Conservation (phyloP, 2,888 invertebrate genomes). For the Psylliodes chrysocephalus region DNA sequence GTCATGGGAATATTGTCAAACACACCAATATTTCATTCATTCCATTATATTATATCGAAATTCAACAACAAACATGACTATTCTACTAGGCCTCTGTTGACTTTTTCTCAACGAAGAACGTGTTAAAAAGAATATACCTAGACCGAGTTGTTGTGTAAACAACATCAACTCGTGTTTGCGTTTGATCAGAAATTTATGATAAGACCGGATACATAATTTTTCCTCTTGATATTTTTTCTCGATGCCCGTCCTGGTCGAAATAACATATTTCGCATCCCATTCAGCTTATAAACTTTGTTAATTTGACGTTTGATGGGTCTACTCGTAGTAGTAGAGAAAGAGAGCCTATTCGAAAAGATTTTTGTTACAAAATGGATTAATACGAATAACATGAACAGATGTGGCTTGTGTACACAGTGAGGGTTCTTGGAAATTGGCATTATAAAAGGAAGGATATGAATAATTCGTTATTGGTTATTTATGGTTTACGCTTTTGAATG, state of each 20-base stretch:
- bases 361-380: constrained; percentile 7
- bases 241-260: constrained; percentile 4
- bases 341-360: constrained; percentile 9
- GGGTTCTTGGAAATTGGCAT: neutral
- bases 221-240: constrained; percentile 4
- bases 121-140: constrained; percentile 6
- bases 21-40: constrained; percentile 6
- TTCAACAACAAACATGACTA: neutral
- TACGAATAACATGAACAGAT: constrained; percentile 13
- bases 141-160: constrained; percentile 10
- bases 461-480: neutral
- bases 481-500: too few species aligned
- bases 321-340: too few species aligned
- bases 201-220: constrained; percentile 15
- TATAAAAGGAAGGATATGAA: neutral
- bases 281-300: constrained; percentile 2
- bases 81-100: neutral
- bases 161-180: constrained; percentile 3
- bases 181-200: constrained; percentile 18
- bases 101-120: neutral
- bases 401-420: constrained; percentile 1
- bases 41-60: neutral
- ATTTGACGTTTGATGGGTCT: constrained; percentile 21
- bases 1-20: neutral
- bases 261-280: constrained; percentile 1